Base-by-base conservation (phyloP, 2,797 vertebrate genomes). In the Synaphobranchus kaupii region DNA sequence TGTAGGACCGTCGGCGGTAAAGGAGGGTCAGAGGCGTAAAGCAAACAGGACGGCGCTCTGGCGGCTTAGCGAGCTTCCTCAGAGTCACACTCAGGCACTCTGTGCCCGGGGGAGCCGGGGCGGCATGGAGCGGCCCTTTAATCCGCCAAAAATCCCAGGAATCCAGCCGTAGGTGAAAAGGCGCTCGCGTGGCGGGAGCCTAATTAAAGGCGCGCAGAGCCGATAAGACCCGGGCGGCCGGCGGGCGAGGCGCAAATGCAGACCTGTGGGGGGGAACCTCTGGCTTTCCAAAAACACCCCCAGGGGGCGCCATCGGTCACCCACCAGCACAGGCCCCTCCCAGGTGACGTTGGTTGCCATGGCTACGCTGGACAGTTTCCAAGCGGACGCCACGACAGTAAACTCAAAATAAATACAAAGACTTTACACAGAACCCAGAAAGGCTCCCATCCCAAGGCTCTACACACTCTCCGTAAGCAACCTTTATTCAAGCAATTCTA, bases 101-200 rank as follows among this genome's bases (percentile, higher is more conserved):
- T 66, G 58, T 60, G 60, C 22, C 22, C 3, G 22, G 25, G 22
- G 63, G 63, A 9, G 50, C 8, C 0, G 50, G 50, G 9, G 50
- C 50, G 15, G 12, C 58, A 60, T 6, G 58, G 58, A 20, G 58
- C 5, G 63, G n/a, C 20, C 76, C 84, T 50, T 89, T 71, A 4
- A 85, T 39, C 63, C 48, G 85, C 68, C 5, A 85, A 89, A 85
- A 86, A 89, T 89, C 56, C 47, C 56, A 66, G 88, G 90, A 92
- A 91, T 91, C 84, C 88, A 86, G 85, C 88, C 88, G 86, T 83
- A 83, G 87, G 71, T 56, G 80, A 86, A 44, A 84, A 47, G 84
- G 85, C 83, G 56, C 86, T 82, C 25, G 83, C 60, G 84, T 85
- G 71, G 83, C 73, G 86, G 88, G 85, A 91, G 88, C 91, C 83